phyloP scores from a whole-genome alignment of 2,113 vertebrate species.

The Leptodactylus fuscus region DNA sequence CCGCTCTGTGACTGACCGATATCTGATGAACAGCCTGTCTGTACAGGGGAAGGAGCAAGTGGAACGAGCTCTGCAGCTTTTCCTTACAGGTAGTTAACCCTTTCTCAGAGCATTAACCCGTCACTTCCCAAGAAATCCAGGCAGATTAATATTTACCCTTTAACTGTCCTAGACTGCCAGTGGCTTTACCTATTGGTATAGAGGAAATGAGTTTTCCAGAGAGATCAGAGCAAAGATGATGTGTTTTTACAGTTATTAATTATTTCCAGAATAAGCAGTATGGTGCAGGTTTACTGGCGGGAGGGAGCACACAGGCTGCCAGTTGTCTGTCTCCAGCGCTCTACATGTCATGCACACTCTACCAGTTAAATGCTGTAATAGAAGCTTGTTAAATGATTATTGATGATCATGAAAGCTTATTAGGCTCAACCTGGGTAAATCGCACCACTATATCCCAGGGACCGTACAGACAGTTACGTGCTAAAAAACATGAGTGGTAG shows the following conservation, averaged over 20 bases:
- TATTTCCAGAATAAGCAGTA: neutral
- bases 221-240: too few relatives aligned
- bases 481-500: neutral
- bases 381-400: neutral
- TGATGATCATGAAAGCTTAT: constrained; percentile 12
- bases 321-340: neutral
- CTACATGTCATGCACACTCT: neutral
- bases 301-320: neutral
- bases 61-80: neutral
- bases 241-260: neutral
- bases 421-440: neutral
- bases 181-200: too few relatives aligned
- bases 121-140: too few relatives aligned
- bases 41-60: neutral
- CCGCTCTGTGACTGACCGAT: neutral
- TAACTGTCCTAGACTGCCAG: too few relatives aligned
- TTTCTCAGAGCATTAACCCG: too few relatives aligned
- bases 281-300: neutral
- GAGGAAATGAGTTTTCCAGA: too few relatives aligned
- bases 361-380: neutral
- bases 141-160: too few relatives aligned
- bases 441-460: neutral
- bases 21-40: neutral
- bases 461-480: neutral
- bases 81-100: too few relatives aligned